These are phyloP conservation scores for Clarias laeviceps DNA, from an alignment of 2,797 vertebrate genomes.

Conservation along the genomic window DNA sequence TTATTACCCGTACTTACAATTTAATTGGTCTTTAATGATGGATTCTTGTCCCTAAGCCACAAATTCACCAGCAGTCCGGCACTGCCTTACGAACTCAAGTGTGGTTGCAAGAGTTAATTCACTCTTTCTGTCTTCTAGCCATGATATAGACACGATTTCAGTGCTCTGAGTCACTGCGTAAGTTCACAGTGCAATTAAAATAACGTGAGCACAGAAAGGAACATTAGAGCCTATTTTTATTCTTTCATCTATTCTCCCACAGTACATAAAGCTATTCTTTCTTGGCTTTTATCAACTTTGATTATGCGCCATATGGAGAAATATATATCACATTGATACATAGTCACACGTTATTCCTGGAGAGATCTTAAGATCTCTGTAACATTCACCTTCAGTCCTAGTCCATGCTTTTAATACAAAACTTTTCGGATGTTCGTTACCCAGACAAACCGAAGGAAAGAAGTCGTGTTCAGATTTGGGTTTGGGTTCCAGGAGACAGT, in stretches of 20 bases:
- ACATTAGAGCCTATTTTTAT: not conserved
- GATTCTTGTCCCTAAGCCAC: constrained; percentile 45
- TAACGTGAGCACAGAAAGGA: constrained; percentile 23
- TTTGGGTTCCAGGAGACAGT: constrained; percentile 36
- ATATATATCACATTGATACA: constrained; percentile 23
- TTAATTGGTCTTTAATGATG: constrained; percentile 56
- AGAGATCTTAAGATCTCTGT: constrained; percentile 12
- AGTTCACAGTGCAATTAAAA: constrained; percentile 33
- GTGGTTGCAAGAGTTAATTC: constrained; percentile 35
- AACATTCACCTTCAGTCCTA: constrained; percentile 20
- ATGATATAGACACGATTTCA: constrained; percentile 13
- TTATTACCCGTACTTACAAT: constrained; percentile 49
- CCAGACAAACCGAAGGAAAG: constrained; percentile 5
- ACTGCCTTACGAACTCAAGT: constrained; percentile 7
- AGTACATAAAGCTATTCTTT: constrained; percentile 15
- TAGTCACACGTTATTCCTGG: constrained; percentile 4
- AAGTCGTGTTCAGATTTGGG: constrained; percentile 10
- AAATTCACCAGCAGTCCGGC: constrained; percentile 17
- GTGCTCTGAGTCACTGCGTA: constrained; percentile 11
- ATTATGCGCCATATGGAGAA: constrained; percentile 19
- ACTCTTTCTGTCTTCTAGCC: constrained; percentile 30
- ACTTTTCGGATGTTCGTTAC: constrained; percentile 10
- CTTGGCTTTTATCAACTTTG: not conserved
- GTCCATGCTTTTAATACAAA: constrained; percentile 20
- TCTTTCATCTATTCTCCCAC: constrained; percentile 14